Conservation (phyloP, 1,140 invertebrate genomes). For the Drosophila kikkawai region DNA sequence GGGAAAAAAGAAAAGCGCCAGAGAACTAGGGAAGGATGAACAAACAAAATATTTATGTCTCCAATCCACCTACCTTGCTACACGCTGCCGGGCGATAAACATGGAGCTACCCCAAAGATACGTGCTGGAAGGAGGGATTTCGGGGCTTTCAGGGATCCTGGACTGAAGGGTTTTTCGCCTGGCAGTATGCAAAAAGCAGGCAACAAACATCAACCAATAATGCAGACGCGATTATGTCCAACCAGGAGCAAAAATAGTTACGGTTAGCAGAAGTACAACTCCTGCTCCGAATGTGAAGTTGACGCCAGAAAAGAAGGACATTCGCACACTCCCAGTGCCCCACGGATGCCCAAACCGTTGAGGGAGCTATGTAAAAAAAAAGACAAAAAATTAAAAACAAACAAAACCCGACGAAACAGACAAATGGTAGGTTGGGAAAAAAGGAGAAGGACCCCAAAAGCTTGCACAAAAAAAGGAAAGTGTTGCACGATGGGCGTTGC, state of each 20-base stretch:
- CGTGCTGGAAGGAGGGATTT: neutral
- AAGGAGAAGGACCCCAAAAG: conserved; percentile 24
- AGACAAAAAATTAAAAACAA: conserved; percentile 75
- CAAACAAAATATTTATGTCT: conserved; percentile 81
- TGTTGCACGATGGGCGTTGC: conserved; percentile 81
- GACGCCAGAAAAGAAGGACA: conserved; percentile 58
- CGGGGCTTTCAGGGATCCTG: conserved; percentile 13
- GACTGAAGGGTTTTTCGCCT: conserved; percentile 33
- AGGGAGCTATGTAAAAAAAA: conserved; percentile 32
- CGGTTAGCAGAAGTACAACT: conserved; percentile 63
- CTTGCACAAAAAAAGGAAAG: conserved; percentile 70
- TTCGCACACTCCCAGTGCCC: conserved; percentile 24
- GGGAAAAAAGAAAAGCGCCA: conserved; percentile 17
- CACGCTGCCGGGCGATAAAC: conserved; percentile 64
- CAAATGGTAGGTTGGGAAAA: conserved; percentile 51
- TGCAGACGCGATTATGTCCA: conserved; percentile 85
- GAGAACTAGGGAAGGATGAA: conserved; percentile 43
- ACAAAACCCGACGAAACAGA: conserved; percentile 68
- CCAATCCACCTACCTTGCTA: conserved; percentile 53
- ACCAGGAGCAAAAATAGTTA: conserved; percentile 59
- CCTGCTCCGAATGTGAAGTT: conserved; percentile 73
- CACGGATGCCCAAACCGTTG: conserved; percentile 43
- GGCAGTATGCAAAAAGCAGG: conserved; percentile 57
- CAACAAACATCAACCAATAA: conserved; percentile 85
- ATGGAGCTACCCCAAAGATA: conserved; percentile 36